phyloP scores from a whole-genome alignment of 1,140 invertebrate species.

The Prorops nasuta region DNA sequence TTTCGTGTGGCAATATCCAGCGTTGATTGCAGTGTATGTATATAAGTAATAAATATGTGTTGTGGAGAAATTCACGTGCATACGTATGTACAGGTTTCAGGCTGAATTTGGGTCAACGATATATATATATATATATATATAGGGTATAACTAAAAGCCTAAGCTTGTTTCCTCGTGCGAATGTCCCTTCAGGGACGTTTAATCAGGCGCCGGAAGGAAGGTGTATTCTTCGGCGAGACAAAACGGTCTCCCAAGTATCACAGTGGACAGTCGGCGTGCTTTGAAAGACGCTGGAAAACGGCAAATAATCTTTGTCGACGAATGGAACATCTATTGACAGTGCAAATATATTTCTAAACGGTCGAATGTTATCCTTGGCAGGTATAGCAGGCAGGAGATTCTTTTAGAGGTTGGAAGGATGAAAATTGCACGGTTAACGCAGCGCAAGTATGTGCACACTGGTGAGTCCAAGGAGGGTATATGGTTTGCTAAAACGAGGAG shows the following conservation, averaged over 20 bases:
- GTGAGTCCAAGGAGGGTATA: no score
- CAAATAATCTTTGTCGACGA: neutral
- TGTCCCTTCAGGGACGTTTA: constrained; percentile 2
- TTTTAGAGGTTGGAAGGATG: no score
- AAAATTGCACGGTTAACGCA: no score
- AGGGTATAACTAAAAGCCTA: constrained; percentile 14
- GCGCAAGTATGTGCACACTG: no score
- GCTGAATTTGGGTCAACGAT: no score
- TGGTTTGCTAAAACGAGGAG: neutral
- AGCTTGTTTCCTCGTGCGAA: constrained; percentile 9
- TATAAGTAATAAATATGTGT: no score
- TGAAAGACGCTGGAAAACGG: neutral
- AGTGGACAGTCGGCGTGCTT: neutral
- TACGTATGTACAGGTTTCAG: no score
- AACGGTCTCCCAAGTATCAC: neutral
- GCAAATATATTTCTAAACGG: neutral
- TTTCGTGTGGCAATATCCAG: no score
- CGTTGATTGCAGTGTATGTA: no score
- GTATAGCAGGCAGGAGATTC: no score
- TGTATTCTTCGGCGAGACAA: neutral
- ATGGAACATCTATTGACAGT: neutral
- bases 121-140: no score
- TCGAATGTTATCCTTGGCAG: neutral
- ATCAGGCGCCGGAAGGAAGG: neutral
- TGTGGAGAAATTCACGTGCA: no score